Evolutionary conservation across 2,113 vertebrate genomes (phyloP).

Genomic region (Nestor notabilis): DNA sequence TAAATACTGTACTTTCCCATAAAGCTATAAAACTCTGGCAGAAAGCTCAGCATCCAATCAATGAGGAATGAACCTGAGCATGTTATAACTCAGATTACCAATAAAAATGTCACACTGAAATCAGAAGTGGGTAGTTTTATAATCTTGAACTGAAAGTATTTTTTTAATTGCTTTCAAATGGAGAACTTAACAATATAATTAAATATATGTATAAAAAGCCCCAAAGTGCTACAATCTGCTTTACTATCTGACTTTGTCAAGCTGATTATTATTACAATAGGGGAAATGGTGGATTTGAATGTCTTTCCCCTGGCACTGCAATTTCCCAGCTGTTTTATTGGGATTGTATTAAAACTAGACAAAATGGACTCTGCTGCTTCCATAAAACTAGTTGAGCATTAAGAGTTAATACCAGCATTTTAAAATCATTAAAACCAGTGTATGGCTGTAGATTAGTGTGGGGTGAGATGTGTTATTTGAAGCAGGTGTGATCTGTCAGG

Average conservation of each 20-base stretch:
- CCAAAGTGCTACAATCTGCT: constrained; percentile 75
- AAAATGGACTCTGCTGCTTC: constrained; percentile 76
- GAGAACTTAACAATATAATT: constrained; percentile 77
- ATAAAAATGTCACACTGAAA: constrained; percentile 82
- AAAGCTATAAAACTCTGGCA: constrained; percentile 78
- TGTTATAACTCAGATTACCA: constrained; percentile 83
- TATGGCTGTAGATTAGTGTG: constrained; percentile 55
- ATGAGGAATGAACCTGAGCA: constrained; percentile 73
- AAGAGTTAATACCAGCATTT: constrained; percentile 74
- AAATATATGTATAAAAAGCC: constrained; percentile 67
- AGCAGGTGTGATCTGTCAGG: constrained; percentile 69
- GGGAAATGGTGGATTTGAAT: constrained; percentile 80
- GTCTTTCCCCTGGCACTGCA: constrained; percentile 74
- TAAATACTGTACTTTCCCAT: constrained; percentile 81
- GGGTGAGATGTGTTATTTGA: constrained; percentile 68
- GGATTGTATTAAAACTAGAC: constrained; percentile 75
- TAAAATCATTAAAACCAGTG: constrained; percentile 71
- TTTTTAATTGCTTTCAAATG: constrained; percentile 81
- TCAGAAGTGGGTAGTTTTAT: constrained; percentile 76
- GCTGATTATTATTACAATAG: constrained; percentile 75
- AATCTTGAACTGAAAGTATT: constrained; percentile 76
- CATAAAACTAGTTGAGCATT: constrained; percentile 74
- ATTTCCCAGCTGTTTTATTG: constrained; percentile 80
- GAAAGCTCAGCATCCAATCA: constrained; percentile 75
- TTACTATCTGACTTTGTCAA: constrained; percentile 74